Evolutionary conservation across 2,888 invertebrate genomes (phyloP).

Genomic region (Chesias legatella): DNA sequence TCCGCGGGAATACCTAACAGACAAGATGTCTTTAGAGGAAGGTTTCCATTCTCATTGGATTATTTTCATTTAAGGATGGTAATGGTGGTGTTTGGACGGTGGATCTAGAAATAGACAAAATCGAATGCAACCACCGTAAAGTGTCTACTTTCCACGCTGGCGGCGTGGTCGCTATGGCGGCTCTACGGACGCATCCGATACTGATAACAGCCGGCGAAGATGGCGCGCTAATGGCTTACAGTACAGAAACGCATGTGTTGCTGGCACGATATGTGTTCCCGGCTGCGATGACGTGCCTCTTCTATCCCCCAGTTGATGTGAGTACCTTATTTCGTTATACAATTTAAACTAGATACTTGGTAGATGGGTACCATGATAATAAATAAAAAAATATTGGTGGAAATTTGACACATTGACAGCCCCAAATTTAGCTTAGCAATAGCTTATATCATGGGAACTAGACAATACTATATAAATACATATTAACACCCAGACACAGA

Average conservation of each 20-base stretch:
- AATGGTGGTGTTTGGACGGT: conserved; percentile 86
- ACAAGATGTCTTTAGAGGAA: too few relatives aligned
- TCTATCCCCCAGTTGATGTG: conserved; percentile 87
- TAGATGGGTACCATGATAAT: too few relatives aligned
- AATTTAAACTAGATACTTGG: too few relatives aligned
- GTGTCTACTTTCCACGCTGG: conserved; percentile 89
- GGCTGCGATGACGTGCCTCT: conserved; percentile 76
- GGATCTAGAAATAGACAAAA: conserved; percentile 68
- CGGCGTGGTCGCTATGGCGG: conserved; percentile 83
- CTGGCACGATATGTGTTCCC: conserved; percentile 80
- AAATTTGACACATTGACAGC: background rate
- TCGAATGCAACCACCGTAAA: conserved; percentile 61
- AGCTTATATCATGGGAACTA: too few relatives aligned
- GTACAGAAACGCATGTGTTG: conserved; percentile 81
- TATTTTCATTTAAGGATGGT: conserved; percentile 86
- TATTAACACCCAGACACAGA: too few relatives aligned
- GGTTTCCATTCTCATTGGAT: too few relatives aligned
- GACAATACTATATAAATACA: too few relatives aligned
- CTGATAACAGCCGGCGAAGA: conserved; percentile 87
- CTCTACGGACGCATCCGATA: conserved; percentile 85
- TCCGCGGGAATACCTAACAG: too few relatives aligned
- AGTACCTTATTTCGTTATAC: conserved; percentile 32
- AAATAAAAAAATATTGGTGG: too few relatives aligned
- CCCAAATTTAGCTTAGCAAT: too few relatives aligned
- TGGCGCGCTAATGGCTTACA: conserved; percentile 87